phyloP scores from a whole-genome alignment of 2,113 vertebrate genomes.

The Fulica atra region DNA sequence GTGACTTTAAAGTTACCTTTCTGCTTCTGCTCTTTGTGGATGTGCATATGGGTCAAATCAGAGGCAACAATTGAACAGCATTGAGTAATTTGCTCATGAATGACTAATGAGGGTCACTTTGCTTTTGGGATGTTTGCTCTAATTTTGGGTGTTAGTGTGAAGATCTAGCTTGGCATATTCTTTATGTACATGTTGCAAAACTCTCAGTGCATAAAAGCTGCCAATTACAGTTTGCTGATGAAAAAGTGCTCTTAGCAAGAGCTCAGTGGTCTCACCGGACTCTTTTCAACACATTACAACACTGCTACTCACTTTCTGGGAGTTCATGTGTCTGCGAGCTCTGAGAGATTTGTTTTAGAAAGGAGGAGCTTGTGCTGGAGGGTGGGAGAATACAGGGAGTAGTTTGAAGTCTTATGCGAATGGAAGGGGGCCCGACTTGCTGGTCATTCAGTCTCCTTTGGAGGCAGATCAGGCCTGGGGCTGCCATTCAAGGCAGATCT shows the following conservation, averaged over 20 bases:
- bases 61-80: not conserved
- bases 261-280: not conserved
- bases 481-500: slow-evolving; percentile 42
- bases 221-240: not conserved
- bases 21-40: not conserved
- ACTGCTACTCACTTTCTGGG: not conserved
- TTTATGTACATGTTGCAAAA: not conserved
- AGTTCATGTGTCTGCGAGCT: not conserved
- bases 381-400: not conserved
- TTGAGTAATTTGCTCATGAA: not conserved
- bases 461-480: not conserved
- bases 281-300: slow-evolving; percentile 9
- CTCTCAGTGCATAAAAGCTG: not conserved
- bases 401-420: not conserved
- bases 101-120: not conserved
- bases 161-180: not conserved
- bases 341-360: slow-evolving; percentile 9
- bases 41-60: not conserved
- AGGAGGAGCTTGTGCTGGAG: not conserved
- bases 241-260: not conserved
- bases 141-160: not conserved
- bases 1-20: not conserved
- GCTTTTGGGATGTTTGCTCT: not conserved
- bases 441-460: slow-evolving; percentile 5
- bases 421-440: not conserved